phyloP scores from a whole-genome alignment of 2,888 invertebrate species.

The Andrena haemorrhoa region DNA sequence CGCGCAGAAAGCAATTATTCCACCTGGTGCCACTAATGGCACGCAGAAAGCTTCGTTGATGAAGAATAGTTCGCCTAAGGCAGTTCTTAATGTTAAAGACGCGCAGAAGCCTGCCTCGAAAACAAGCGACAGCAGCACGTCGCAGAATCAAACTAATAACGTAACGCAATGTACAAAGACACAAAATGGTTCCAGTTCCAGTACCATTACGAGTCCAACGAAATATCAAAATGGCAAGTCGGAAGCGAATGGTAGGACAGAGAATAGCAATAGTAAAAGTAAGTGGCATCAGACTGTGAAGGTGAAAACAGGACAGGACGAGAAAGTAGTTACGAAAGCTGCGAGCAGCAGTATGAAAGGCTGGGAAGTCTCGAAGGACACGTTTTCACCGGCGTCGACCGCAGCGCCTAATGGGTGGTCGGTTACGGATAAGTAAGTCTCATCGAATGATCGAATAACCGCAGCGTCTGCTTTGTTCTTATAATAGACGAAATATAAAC shows the following conservation, averaged over 20 bases:
- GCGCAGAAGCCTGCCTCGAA: constrained; percentile 59
- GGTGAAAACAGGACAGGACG: constrained; percentile 75
- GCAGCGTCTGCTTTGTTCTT: background rate
- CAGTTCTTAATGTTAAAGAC: constrained; percentile 60
- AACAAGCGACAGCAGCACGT: constrained; percentile 37
- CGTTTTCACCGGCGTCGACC: constrained; percentile 77
- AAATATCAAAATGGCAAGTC: constrained; percentile 78
- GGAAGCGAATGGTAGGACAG: constrained; percentile 71
- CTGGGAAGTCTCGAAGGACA: constrained; percentile 81
- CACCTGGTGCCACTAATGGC: constrained; percentile 49
- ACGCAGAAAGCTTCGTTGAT: constrained; percentile 46
- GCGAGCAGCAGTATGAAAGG: constrained; percentile 77
- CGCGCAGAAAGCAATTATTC: constrained; percentile 34
- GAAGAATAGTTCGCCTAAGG: constrained; percentile 54
- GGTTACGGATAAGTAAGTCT: constrained; percentile 79
- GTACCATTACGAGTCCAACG: constrained; percentile 29
- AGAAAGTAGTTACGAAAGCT: constrained; percentile 79
- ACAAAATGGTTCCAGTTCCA: constrained; percentile 58
- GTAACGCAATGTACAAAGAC: constrained; percentile 55
- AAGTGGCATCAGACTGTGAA: constrained; percentile 77
- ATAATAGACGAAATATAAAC: background rate
- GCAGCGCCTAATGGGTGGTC: constrained; percentile 81
- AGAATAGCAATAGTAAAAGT: constrained; percentile 76
- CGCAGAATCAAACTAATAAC: constrained; percentile 53
- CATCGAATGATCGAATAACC: background rate